A percentile compares a stretch with the other conserved stretches of the same genome.
phyloP scores from a whole-genome alignment of 2,113 vertebrate genomes.

The Australoheros scitulus region DNA sequence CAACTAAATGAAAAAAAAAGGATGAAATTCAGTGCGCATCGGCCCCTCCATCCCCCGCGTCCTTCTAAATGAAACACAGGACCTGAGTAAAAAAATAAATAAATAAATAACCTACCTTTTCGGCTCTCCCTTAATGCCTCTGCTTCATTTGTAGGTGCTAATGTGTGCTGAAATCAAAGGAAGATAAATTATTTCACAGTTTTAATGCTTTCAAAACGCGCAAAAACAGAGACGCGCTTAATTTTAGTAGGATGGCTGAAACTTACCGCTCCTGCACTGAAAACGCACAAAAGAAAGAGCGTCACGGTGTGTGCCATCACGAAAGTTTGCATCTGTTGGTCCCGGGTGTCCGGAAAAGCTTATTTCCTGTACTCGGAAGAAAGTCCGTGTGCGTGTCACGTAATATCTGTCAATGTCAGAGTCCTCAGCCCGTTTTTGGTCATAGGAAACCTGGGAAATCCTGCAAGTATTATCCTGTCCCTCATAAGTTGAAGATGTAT shows the following conservation, averaged over 20 bases:
- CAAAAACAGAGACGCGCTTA: background rate
- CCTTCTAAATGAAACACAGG: background rate
- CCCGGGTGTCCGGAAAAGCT: background rate
- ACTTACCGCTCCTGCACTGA: constrained; percentile 66
- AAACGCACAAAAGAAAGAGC: constrained; percentile 55
- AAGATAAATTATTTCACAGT: background rate
- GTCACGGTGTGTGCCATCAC: constrained; percentile 27
- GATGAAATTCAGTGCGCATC: background rate
- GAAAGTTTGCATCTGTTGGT: background rate
- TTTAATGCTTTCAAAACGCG: background rate
- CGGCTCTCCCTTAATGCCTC: constrained; percentile 23
- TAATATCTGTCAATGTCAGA: constrained; percentile 56
- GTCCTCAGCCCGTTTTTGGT: constrained; percentile 42
- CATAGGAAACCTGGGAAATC: constrained; percentile 60
- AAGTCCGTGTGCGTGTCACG: constrained; percentile 52
- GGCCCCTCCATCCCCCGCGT: background rate
- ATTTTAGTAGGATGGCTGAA: background rate
- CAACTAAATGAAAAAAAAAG: background rate
- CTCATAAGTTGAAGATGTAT: constrained; percentile 33
- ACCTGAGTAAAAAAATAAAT: background rate
- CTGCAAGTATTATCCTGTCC: constrained; percentile 71
- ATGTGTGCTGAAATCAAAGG: constrained; percentile 52
- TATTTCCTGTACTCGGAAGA: constrained; percentile 14
- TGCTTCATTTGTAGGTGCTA: constrained; percentile 27
- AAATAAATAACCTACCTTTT: constrained; percentile 63